Evolutionary conservation across 2,888 invertebrate genomes (phyloP).

Genomic region (Oxytorus armatus): DNA sequence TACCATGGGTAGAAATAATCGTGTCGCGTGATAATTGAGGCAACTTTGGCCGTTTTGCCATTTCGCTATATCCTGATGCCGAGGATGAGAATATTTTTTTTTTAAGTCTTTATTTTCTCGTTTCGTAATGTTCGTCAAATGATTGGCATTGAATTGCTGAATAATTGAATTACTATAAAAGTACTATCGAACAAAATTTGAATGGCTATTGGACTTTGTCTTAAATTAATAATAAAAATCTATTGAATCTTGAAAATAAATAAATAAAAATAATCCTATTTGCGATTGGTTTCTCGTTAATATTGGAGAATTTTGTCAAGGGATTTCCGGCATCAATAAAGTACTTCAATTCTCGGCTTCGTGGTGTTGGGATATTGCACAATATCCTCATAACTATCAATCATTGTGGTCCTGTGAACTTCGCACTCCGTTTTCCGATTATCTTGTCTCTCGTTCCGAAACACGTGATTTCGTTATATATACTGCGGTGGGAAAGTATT

Average conservation of each 20-base stretch:
- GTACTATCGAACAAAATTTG: no score
- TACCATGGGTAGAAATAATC: constrained; percentile 25
- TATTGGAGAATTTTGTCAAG: not conserved
- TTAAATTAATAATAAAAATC: no score
- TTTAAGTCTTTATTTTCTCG: not conserved
- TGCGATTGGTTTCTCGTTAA: no score
- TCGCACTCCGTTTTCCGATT: constrained; percentile 55
- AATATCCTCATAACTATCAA: constrained; percentile 48
- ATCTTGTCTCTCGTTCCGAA: constrained; percentile 34
- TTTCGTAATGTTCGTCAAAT: not conserved
- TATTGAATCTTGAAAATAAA: no score
- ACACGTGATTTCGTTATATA: constrained; percentile 19
- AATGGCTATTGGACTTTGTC: no score
- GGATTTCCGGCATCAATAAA: constrained; percentile 50
- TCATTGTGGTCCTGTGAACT: constrained; percentile 56
- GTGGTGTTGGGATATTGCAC: constrained; percentile 16
- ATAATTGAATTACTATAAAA: no score
- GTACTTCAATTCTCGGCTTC: constrained; percentile 11
- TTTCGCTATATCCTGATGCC: constrained; percentile 37
- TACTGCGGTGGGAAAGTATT: constrained; percentile 73
- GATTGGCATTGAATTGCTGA: constrained; percentile 9
- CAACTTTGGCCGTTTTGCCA: not conserved
- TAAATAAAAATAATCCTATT: no score
- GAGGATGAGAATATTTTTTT: constrained; percentile 13
- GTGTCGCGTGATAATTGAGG: constrained; percentile 26